These are phyloP conservation scores for Zaprionus bogoriensis DNA, from an alignment of 2,888 invertebrate genomes.

Conservation along the genomic window DNA sequence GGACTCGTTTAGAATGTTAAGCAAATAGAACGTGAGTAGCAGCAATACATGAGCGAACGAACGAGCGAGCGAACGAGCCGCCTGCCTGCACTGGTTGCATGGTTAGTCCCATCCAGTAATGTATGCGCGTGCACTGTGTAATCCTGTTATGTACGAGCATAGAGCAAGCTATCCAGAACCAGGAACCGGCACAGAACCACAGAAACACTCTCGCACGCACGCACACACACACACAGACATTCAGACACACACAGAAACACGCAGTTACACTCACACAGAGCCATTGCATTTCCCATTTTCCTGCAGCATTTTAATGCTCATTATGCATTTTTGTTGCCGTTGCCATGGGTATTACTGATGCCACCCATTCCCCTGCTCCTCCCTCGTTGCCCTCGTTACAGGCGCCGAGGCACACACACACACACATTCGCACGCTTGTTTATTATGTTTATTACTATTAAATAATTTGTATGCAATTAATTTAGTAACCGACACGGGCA, in stretches of 20 bases:
- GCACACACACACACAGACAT: neutral
- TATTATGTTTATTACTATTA: conserved; percentile 78
- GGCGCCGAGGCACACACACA: conserved; percentile 11
- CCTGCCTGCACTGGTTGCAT: conserved; percentile 16
- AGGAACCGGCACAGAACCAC: conserved; percentile 8
- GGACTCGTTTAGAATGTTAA: conserved; percentile 78
- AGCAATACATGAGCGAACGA: conserved; percentile 46
- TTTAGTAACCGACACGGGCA: conserved; percentile 59
- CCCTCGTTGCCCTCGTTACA: conserved; percentile 4
- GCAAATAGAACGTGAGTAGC: conserved; percentile 77
- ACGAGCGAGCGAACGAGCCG: too few species aligned
- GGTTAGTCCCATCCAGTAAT: conserved; percentile 37
- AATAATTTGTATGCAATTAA: conserved; percentile 78
- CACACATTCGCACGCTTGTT: conserved; percentile 40
- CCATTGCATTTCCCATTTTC: conserved; percentile 67
- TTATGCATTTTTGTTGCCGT: conserved; percentile 74
- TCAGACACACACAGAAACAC: neutral
- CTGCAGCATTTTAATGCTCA: conserved; percentile 74
- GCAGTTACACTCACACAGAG: conserved; percentile 11
- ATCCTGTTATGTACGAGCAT: conserved; percentile 45
- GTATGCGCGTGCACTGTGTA: conserved; percentile 45
- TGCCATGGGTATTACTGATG: conserved; percentile 54
- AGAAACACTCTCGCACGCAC: neutral
- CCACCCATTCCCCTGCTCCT: neutral
- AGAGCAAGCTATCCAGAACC: conserved; percentile 18